phyloP scores from a whole-genome alignment of 2,888 invertebrate species.

The Brachynemurus nebulosus region DNA sequence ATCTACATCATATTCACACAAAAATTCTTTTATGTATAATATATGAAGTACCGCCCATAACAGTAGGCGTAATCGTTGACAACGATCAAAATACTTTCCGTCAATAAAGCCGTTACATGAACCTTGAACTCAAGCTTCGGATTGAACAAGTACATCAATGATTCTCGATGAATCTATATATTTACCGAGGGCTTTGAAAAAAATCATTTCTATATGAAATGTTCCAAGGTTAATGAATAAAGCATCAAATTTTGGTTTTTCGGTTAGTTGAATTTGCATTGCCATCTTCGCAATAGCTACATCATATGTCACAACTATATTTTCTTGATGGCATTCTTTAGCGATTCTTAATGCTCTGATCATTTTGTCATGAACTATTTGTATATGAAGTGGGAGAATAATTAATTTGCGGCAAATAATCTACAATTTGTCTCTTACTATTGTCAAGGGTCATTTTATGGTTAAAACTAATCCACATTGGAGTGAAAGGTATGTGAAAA shows the following conservation, averaged over 20 bases:
- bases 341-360: too few species aligned
- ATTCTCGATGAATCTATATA: constrained; percentile 8
- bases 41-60: too few species aligned
- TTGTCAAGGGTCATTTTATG: too few species aligned
- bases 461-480: too few species aligned
- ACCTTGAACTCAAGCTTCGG: constrained; percentile 5
- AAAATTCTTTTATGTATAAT: too few species aligned
- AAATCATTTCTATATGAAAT: constrained; percentile 7
- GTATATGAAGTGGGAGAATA: too few species aligned
- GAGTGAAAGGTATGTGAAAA: too few species aligned
- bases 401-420: too few species aligned
- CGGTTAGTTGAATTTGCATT: constrained; percentile 3
- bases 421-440: too few species aligned
- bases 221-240: constrained; percentile 7
- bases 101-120: constrained; percentile 7
- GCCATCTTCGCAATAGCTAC: constrained; percentile 15
- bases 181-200: constrained; percentile 7
- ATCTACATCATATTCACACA: too few species aligned
- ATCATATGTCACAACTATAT: constrained; percentile 21
- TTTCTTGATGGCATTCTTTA: too few species aligned
- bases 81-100: constrained; percentile 1
- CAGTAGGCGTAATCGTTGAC: background rate
- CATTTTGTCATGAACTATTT: too few species aligned
- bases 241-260: constrained; percentile 6
- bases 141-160: constrained; percentile 5